Evolutionary conservation across 2,888 invertebrate genomes (phyloP).

Genomic region (Kuschelorhynchus macadamiae): DNA sequence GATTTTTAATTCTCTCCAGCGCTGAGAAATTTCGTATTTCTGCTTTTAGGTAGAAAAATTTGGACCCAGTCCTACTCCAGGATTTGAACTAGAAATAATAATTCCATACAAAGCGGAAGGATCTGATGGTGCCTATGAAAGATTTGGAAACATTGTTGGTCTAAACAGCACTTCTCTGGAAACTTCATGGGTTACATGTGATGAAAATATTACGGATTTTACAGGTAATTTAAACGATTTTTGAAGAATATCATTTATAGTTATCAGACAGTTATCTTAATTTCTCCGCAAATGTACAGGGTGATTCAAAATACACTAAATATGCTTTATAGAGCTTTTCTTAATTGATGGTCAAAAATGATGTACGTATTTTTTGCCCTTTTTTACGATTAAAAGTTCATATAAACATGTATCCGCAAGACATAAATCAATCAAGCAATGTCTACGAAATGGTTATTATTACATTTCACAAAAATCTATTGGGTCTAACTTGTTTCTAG

Average conservation of each 20-base stretch:
- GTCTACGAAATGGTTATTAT: too few relatives aligned
- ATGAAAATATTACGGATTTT: neutral
- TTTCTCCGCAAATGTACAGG: too few relatives aligned
- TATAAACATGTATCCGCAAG: too few relatives aligned
- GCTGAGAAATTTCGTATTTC: too few relatives aligned
- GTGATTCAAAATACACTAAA: too few relatives aligned
- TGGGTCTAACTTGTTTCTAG: too few relatives aligned
- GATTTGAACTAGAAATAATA: constrained; percentile 61
- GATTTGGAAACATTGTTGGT: constrained; percentile 12
- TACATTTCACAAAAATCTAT: too few relatives aligned
- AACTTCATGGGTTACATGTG: neutral
- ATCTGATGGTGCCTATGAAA: neutral
- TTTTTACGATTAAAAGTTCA: neutral
- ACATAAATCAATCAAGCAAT: too few relatives aligned
- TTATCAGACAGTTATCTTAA: too few relatives aligned
- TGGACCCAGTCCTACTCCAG: constrained; percentile 66
- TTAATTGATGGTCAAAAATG: neutral
- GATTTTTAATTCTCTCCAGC: too few relatives aligned
- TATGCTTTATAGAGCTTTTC: too few relatives aligned
- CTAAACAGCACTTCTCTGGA: neutral
- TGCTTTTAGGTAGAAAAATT: constrained; percentile 62
- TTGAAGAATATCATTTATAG: too few relatives aligned
- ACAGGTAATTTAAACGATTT: neutral
- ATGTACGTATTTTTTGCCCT: neutral
- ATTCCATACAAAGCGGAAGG: constrained; percentile 61